phyloP scores from a whole-genome alignment of 2,113 vertebrate species.

The Podarcis cretensis region DNA sequence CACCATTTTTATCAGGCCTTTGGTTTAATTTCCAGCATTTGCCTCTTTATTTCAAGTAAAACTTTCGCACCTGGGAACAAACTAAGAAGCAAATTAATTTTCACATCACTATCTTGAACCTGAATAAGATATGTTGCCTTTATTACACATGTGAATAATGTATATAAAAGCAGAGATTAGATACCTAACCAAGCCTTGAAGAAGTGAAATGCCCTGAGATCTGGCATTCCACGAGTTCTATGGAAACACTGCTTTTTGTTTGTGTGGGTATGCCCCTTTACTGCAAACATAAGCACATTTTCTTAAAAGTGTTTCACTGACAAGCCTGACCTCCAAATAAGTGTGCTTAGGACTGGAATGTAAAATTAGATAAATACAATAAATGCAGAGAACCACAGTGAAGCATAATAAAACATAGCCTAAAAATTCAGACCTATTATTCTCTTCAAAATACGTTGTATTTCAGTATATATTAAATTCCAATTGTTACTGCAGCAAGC shows the following conservation, averaged over 20 bases:
- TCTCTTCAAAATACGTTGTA: conserved; percentile 24
- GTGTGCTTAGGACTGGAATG: not conserved
- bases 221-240: not conserved
- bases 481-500: not conserved
- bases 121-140: not conserved
- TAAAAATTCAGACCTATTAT: not conserved
- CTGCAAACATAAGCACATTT: not conserved
- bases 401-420: not conserved
- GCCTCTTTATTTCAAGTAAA: too few relatives aligned
- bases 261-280: not conserved
- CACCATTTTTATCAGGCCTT: too few relatives aligned
- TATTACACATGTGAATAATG: not conserved
- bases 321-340: not conserved
- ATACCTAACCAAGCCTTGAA: not conserved
- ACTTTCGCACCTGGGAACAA: too few relatives aligned
- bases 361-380: not conserved
- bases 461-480: conserved; percentile 40
- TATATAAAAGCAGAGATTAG: not conserved
- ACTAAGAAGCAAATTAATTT: too few relatives aligned
- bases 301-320: not conserved
- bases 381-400: not conserved
- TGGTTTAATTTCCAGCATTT: too few relatives aligned
- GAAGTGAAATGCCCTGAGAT: not conserved
- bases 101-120: too few relatives aligned
- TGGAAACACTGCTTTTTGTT: not conserved